Percentiles rank a stretch among this genome's conserved stretches.
Evolutionary conservation across 2,113 vertebrate species (phyloP).

Genomic region (Boulengeromyrus knoepffleri): DNA sequence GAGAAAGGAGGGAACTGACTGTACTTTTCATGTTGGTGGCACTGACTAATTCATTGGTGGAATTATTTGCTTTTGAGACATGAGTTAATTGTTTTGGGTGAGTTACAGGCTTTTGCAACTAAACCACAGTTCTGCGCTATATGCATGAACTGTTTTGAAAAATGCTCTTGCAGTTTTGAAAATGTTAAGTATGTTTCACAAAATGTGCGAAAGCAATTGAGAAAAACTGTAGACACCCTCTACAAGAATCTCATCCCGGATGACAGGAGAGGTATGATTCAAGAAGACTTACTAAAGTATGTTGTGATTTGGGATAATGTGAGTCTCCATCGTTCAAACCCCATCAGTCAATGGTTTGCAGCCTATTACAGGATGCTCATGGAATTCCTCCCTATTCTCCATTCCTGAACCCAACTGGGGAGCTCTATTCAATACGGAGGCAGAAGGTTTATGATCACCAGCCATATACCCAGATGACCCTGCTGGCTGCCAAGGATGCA

Average conservation of each 20-base stretch:
- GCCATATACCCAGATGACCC: slow-evolving; percentile 18
- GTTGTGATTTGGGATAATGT: not conserved
- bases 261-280: not conserved
- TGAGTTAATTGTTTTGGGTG: no score
- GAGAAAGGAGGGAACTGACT: not conserved
- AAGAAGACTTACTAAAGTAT: not conserved
- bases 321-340: not conserved
- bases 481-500: slow-evolving; percentile 22
- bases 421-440: not conserved
- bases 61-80: not conserved
- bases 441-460: not conserved
- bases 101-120: no score
- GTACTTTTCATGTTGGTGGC: not conserved
- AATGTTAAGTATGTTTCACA: no score
- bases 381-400: not conserved
- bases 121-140: no score
- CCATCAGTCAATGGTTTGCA: not conserved
- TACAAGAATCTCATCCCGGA: not conserved
- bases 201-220: no score
- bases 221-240: not conserved
- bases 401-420: not conserved
- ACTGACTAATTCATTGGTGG: not conserved
- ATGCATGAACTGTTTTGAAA: no score
- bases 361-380: not conserved
- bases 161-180: no score